phyloP scores from a whole-genome alignment of 2,113 vertebrate species.

The Nycticorax nycticorax region DNA sequence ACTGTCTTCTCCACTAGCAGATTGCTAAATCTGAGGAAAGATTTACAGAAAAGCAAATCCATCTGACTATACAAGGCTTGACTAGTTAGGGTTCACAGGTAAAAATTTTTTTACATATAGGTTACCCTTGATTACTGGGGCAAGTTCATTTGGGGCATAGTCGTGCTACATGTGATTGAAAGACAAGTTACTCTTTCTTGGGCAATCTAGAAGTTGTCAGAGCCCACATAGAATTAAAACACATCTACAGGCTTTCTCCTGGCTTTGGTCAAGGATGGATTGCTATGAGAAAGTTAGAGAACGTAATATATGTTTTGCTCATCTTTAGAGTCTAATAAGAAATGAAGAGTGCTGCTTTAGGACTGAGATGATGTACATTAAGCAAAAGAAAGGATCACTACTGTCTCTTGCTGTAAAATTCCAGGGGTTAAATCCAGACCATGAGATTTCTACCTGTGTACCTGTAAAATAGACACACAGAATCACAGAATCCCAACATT shows the following conservation, averaged over 20 bases:
- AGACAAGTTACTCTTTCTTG: neutral
- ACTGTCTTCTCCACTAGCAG: neutral
- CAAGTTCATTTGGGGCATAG: neutral
- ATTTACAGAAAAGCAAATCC: neutral
- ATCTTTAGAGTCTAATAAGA: neutral
- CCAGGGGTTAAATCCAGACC: neutral
- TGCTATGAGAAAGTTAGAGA: neutral
- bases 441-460: neutral
- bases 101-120: neutral
- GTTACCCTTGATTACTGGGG: neutral
- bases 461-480: neutral
- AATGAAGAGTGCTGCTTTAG: neutral
- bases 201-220: neutral
- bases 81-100: neutral
- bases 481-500: too few relatives aligned
- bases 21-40: neutral
- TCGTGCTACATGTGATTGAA: neutral
- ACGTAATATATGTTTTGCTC: fast-evolving
- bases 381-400: neutral
- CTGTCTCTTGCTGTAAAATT: neutral
- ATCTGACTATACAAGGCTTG: neutral
- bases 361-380: neutral
- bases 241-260: neutral
- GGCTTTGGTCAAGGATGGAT: neutral
- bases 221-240: neutral